Evolutionary conservation across 2,113 vertebrate species (phyloP), one percentile per base, ranked within the genome.

Genomic region (Rynchops niger): DNA sequence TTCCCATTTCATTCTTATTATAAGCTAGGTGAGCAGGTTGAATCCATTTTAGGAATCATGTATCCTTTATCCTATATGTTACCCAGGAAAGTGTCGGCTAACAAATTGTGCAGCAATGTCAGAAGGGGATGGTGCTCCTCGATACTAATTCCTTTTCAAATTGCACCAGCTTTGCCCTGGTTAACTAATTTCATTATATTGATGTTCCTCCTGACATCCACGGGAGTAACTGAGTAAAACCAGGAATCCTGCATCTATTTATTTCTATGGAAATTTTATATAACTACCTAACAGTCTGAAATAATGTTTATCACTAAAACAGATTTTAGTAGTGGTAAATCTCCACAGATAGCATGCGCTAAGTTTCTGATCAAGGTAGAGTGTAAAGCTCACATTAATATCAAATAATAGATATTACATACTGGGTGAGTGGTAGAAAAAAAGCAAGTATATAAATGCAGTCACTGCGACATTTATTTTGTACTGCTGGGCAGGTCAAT

Each of bases 321-420:
- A 56, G 58, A 79, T 74, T 91, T 95, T 94, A 67, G 56, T 72
- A 83, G 94, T 90, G 47, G 88, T 53, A 91, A 82, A 91, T 30
- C 92, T 93, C 58, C 40, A n/a, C n/a, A 88, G 72, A 86, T 76
- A 85, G 53, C 66, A 30, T 89, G 63, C 71, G 88, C 58, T 73
- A 83, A 53, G 32, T 93, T 90, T 95, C 61, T 77, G 88, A 89
- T 95, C 45, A 91, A 72, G 58, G 26, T 74, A 15, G 61, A 95
- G 15, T 65, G 17, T 91, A 91, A 95, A 97, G 42, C 67, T 96
- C 50, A 62, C 53, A 61, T 62, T 76, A 93, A 56, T 36, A 71
- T 61, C 42, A 76, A 76, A 69, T 74, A 52, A 30, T 88, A 90
- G 92, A 34, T 69, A 49, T n/a, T 71, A 2, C 29, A 23, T 73